A percentile compares a stretch with the other conserved stretches of the same genome.
Conservation (phyloP, 2,113 vertebrate genomes). For the Cheirogaleus medius region DNA sequence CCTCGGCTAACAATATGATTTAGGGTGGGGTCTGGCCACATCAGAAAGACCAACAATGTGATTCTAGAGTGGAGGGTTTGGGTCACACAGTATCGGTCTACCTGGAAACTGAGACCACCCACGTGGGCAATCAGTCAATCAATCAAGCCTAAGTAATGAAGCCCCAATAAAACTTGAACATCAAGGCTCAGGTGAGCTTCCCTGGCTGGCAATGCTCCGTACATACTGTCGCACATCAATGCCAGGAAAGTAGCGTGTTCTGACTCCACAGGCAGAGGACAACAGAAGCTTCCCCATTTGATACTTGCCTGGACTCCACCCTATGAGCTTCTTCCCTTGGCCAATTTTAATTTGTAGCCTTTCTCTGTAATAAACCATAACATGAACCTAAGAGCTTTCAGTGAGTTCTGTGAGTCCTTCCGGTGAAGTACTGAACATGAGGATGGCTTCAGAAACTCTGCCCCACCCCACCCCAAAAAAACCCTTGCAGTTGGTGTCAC, state of each 20-base stretch:
- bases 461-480: not conserved
- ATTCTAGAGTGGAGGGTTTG: not conserved
- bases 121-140: no score
- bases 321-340: not conserved
- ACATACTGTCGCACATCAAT: rapidly evolving
- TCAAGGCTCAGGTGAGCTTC: not conserved
- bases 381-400: not conserved
- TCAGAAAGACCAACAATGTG: not conserved
- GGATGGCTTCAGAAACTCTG: not conserved
- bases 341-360: not conserved
- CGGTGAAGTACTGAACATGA: not conserved
- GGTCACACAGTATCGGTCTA: not conserved
- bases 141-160: not conserved
- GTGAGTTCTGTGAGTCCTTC: not conserved
- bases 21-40: not conserved
- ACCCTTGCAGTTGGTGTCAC: not conserved
- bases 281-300: not conserved
- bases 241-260: not conserved
- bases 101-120: not conserved
- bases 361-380: not conserved
- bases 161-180: not conserved
- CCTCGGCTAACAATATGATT: not conserved
- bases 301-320: not conserved
- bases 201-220: not conserved
- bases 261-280: not conserved